Base-by-base conservation (phyloP, 2,113 vertebrate genomes). In the Centrocercus urophasianus region DNA sequence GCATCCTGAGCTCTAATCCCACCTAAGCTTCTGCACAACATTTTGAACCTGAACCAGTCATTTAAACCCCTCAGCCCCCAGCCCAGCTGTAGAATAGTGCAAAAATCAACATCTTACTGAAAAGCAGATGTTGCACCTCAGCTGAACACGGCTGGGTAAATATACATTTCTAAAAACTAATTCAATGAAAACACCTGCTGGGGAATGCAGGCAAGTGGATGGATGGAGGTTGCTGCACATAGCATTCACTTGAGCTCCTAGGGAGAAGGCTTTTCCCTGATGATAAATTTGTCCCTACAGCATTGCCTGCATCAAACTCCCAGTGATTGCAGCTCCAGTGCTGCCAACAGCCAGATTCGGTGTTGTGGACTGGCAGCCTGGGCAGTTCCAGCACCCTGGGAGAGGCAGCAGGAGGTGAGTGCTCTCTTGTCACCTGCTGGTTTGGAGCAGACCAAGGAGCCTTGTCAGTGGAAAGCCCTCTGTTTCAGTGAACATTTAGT, bases 1-100 rank as follows among this genome's bases (percentile, higher is more conserved):
- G 93, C 75, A 95, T 72, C 93, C 83, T 88, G 67, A 85, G 42
- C 48, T 91, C 84, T 95, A 96, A 96, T 95, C 85, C 90, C 66
- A 81, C 25, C 94, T 95, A 97, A 97, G 80, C 87, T 64, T 19
- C 57, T 85, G 85, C 60, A 77, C 72, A 74, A 66, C 70, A 88
- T 89, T 90, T 77, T 91, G 87, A 96, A 96, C 79, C 70, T 77
- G 28, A 86, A 71, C 47, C 89, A 91, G 88, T 87, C 73, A 92
- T 74, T 94, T 88, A 94, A 95, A 86, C n/a, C 64, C 36, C 76
- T 85, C 90, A 82, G 82, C 60, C 89, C 79, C 86, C 84, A 74
- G 70, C 17, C 87, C 90, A 91, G 83, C 75, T 85, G 90, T 45
- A 96, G 70, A 92, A 91, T 11, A 34, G 70, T 65, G 77, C 47